phyloP scores from a whole-genome alignment of 2,113 vertebrate species.

The Maccullochella peelii region DNA sequence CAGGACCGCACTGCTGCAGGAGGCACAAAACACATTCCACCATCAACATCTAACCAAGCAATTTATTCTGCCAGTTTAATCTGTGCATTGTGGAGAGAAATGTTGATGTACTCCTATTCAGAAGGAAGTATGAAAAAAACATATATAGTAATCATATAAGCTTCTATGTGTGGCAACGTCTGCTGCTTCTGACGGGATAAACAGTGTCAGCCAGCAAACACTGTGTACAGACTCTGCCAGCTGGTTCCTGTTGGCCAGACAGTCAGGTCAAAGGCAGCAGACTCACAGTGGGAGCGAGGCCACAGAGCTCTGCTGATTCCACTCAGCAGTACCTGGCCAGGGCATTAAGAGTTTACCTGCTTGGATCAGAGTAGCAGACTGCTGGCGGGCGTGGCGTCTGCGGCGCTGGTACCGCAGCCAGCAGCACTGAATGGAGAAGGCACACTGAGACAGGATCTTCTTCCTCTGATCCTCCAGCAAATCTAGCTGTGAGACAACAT shows the following conservation, averaged over 20 bases:
- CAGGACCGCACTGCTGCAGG: conserved; percentile 89
- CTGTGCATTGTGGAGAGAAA: not conserved
- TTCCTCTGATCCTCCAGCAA: conserved; percentile 87
- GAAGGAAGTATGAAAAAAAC: not conserved
- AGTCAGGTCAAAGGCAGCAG: conserved; percentile 42
- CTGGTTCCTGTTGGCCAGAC: conserved; percentile 35
- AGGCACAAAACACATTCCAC: not conserved
- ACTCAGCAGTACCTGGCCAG: not conserved
- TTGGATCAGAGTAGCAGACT: conserved; percentile 89
- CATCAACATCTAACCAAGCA: not conserved
- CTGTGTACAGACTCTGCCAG: conserved; percentile 37
- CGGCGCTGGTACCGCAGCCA: conserved; percentile 86
- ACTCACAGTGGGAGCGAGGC: conserved; percentile 8
- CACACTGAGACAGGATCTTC: conserved; percentile 84
- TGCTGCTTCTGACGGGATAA: conserved; percentile 32
- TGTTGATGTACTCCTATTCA: not conserved
- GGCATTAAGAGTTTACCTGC: conserved; percentile 85
- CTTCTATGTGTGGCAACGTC: conserved; percentile 5
- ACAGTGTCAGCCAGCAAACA: conserved; percentile 5
- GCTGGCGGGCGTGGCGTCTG: conserved; percentile 73
- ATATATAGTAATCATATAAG: conserved; percentile 18
- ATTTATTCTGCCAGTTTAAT: not conserved
- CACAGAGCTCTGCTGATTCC: not conserved
- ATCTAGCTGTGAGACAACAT: conserved; percentile 85
- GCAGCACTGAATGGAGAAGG: conserved; percentile 90